Evolutionary conservation across 2,113 vertebrate genomes (phyloP).

Genomic region (Baryphthengus martii): DNA sequence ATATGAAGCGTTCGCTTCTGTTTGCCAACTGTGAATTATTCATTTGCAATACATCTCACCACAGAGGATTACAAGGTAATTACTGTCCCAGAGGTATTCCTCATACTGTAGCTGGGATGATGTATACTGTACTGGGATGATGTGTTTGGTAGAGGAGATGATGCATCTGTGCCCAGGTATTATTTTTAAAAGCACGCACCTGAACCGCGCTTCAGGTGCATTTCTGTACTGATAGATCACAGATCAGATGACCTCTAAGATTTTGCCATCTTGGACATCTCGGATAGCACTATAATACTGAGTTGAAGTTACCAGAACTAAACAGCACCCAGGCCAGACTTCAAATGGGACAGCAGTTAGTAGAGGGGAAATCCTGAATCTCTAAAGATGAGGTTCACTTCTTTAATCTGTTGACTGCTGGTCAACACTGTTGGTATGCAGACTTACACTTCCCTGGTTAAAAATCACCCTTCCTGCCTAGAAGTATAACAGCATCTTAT

Average conservation of each 20-base stretch:
- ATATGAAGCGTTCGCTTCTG: neutral
- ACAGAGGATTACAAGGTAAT: neutral
- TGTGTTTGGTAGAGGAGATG: neutral
- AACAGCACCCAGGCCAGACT: neutral
- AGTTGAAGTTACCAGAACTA: neutral
- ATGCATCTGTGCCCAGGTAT: neutral
- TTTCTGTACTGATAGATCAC: neutral
- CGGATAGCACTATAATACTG: neutral
- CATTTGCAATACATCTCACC: neutral
- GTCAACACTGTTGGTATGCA: neutral
- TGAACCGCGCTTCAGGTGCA: neutral
- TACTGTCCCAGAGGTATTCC: neutral
- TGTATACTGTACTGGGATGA: neutral
- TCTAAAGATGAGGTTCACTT: neutral
- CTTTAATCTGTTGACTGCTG: neutral
- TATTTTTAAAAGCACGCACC: neutral
- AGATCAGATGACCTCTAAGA: neutral
- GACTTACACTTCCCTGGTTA: neutral
- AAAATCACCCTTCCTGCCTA: neutral
- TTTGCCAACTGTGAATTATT: neutral
- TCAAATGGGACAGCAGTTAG: neutral
- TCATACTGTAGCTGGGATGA: neutral
- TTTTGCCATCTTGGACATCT: neutral
- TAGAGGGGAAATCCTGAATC: neutral
- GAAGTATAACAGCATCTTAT: neutral